Evolutionary conservation across 2,888 invertebrate genomes (phyloP), one percentile per base, ranked within the genome.

Genomic region (Heliothis peltigera): DNA sequence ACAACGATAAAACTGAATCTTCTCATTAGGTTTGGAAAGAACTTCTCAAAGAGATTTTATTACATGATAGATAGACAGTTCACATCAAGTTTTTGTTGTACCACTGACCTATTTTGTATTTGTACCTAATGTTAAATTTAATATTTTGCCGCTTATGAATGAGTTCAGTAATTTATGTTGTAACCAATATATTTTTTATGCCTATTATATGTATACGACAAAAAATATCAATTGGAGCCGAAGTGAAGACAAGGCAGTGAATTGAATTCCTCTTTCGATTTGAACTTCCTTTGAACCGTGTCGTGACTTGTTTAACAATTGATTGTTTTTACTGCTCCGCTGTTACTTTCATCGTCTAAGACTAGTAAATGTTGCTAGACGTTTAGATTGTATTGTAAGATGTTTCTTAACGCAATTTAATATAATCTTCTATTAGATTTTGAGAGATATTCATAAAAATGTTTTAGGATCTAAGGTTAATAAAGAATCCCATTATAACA

Each of bases 301-400:
- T 68, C 76, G 63, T 77, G 79, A 77, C 77, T 77, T 63, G 68
- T 79, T 35, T 58, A 75, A 64, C 55, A 56, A 64, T 72, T 68
- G 59, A 75, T 75, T 71, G 67, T 70, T 64, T 74, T 70, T 78
- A 59, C 32, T 59, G 58, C 19, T 52, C 17, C 22, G 53, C 19
- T 66, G 58, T 76, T 70, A 62, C 65, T 78, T 78, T 75, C 60
- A 54, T 70, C 44, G 44, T 17, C 15, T 32, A 32, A 53, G 47
- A 48, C 48, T 49, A 47, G 43, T 15, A 48, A 61, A 76, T 22
- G 32, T 42, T 44, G 48, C 43, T 28, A 59, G 18, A 44, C 15
- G 5, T 35, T 42, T 18, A 53, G 18, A 39, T 48, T 19, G 8
- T 17, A 17, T 2, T 8, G 12, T 2, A 51, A 39, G 6, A 15